Base-by-base conservation (phyloP, 2,797 vertebrate species). In the Protosalanx chinensis region DNA sequence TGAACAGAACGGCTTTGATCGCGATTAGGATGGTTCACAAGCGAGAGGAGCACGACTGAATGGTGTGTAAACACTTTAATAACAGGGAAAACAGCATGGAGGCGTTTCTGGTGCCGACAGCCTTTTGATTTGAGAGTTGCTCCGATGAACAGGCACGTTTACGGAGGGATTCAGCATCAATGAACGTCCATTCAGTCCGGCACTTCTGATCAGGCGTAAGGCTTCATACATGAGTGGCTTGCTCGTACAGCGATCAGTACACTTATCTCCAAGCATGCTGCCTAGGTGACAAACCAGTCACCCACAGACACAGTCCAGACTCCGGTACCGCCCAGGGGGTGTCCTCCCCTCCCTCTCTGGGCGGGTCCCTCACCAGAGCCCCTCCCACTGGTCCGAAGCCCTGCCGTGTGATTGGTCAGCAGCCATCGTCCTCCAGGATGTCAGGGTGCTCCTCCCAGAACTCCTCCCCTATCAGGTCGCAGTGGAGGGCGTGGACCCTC, bases 361-460 rank as follows among this genome's bases (percentile, higher is more conserved):
- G 20, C 27, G 29, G 18, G 15, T 32, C 32, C 65, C 3, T 18
- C 62, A 23, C 61, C 64, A 57, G 18, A 30, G 5, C 1, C 16
- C 4, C 62, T 59, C 57, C 57, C 49, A 58, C 35, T 16, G 35
- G 35, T 29, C 20, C 53, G 64, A 12, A 76, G 53, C 20, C 64
- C 58, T n/a, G 18, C n/a, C 23, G 3, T 16, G 15, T 3, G 27
- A 53, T 2, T 4, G 66, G 71, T 80, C 86, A 97, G 80, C 91
- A 92, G 74, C 83, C 75, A 61, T 94, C 91, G 3, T 91, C 91
- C 79, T 93, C 92, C 71, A 99, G 88, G 82, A 99, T 91, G 74
- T 93, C 91, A 0, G 91, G 89, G 83, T 98, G 94, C 41, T 97
- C 93, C 67, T 94, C 90, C 97, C 97, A 99, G 86, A 99, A 99